A percentile compares a stretch with the other conserved stretches of the same genome.
Evolutionary conservation across 2,888 invertebrate genomes (phyloP).

Genomic region (Thereva unica): DNA sequence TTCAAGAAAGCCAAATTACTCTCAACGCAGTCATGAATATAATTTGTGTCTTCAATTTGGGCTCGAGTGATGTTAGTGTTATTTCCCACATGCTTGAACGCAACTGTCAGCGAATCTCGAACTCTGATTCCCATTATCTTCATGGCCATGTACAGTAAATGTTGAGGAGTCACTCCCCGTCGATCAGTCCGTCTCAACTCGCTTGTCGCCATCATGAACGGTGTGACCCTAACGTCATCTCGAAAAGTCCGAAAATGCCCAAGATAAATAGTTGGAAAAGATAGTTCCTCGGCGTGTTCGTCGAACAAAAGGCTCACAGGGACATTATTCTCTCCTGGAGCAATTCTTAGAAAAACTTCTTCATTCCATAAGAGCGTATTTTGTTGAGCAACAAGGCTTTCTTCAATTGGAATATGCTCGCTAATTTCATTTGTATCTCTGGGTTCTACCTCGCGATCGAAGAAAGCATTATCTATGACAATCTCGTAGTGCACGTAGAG

Average conservation of each 20-base stretch:
- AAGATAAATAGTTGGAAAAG: constrained; percentile 50
- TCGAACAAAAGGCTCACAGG: constrained; percentile 45
- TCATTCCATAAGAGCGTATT: constrained; percentile 46
- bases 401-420: constrained; percentile 42
- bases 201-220: constrained; percentile 53
- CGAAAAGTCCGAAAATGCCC: neutral
- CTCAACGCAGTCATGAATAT: constrained; percentile 4
- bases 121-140: constrained; percentile 46
- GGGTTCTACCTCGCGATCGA: constrained; percentile 7
- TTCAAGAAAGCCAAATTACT: constrained; percentile 17
- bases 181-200: constrained; percentile 53
- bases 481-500: constrained; percentile 26
- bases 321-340: neutral
- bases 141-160: constrained; percentile 43
- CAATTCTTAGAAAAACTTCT: constrained; percentile 39
- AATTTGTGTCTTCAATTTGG: constrained; percentile 39
- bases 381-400: constrained; percentile 43
- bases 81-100: constrained; percentile 43
- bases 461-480: constrained; percentile 22
- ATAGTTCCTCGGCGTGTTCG: constrained; percentile 52
- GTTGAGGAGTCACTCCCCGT: constrained; percentile 35
- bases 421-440: neutral
- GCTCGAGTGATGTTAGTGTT: constrained; percentile 42
- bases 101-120: constrained; percentile 38
- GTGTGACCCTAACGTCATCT: constrained; percentile 35